Evolutionary conservation across 1,140 invertebrate genomes (phyloP), one percentile per base, ranked within the genome.

Genomic region (Lucilia sericata): DNA sequence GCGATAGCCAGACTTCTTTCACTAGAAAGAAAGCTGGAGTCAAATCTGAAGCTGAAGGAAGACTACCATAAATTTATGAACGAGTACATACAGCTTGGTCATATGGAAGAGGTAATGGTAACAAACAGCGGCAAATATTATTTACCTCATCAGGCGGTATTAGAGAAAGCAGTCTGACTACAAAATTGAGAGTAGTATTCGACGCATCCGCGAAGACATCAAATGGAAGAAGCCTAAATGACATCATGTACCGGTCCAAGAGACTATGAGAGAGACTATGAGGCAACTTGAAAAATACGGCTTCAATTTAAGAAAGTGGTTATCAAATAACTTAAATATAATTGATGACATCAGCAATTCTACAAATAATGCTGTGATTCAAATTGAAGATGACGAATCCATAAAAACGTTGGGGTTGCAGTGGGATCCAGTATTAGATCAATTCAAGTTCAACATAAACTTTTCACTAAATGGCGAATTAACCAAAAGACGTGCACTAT

Each of bases 261-360:
- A 80, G 88, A 91, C 47, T 89, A 92, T 84, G 91, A 92, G 82
- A n/a, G n/a, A 87, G 30, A 19, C 88, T 13, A 78, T 76, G 2
- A 12, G 82, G 14, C n/a, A 88, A 19, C 70, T 92, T 12, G 42
- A 78, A 74, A 84, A 42, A 14, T 89, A 86, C 65, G 89, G 90
- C 36, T 91, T 92, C 82, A n/a, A 87, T 65, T 84, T 91, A 34
- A 85, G 89, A 75, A 92, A 92, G 88, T 92, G 91, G 90, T 82
- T 84, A 0, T 88, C 88, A 0, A 92, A 91, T 84, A 76, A 84
- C 51, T 17, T 81, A 13, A n/a, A 34, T 70, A 84, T 81, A 4
- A 30, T 14, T 13, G 85, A 4, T 42, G n/a, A 14, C 12, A 78
- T 36, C 10, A 30, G 55, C 78, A 21, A 42, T 78, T 17, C 25